Conservation (phyloP, 2,113 vertebrate genomes). For the Spea multiplicata region DNA sequence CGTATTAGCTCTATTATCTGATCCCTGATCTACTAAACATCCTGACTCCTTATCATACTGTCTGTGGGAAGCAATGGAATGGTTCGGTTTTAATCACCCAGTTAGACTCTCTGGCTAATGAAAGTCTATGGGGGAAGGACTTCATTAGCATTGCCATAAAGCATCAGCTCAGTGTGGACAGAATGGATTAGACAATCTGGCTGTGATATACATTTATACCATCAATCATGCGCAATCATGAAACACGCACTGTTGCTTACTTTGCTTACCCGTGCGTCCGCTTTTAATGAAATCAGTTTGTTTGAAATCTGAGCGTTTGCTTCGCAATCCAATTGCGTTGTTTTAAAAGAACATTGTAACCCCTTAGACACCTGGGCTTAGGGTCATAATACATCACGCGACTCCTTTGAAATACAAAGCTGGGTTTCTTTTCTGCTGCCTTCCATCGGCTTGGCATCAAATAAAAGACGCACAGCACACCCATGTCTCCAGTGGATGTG, state of each 20-base stretch:
- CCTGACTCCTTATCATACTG: too few relatives aligned
- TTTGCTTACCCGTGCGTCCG: background rate
- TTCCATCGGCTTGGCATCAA: background rate
- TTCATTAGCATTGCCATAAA: too few relatives aligned
- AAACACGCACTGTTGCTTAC: background rate
- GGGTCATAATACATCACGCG: background rate
- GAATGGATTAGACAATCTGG: slow-evolving; percentile 5
- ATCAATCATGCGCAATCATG: slow-evolving; percentile 8
- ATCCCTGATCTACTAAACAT: too few relatives aligned
- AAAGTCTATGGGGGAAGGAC: too few relatives aligned
- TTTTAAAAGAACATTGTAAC: background rate
- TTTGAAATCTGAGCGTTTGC: background rate
- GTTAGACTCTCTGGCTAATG: too few relatives aligned
- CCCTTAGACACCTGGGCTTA: background rate
- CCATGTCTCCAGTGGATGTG: background rate
- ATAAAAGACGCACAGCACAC: background rate
- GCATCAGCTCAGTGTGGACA: background rate
- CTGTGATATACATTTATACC: background rate
- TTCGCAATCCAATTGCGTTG: slow-evolving; percentile 10
- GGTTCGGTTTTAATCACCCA: too few relatives aligned
- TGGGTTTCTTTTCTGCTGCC: background rate
- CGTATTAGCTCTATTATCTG: too few relatives aligned
- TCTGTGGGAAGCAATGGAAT: too few relatives aligned
- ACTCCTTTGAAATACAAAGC: background rate
- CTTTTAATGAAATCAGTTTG: background rate